Base-by-base conservation (phyloP, 2,113 vertebrate species). In the Xyliphius kryptos region DNA sequence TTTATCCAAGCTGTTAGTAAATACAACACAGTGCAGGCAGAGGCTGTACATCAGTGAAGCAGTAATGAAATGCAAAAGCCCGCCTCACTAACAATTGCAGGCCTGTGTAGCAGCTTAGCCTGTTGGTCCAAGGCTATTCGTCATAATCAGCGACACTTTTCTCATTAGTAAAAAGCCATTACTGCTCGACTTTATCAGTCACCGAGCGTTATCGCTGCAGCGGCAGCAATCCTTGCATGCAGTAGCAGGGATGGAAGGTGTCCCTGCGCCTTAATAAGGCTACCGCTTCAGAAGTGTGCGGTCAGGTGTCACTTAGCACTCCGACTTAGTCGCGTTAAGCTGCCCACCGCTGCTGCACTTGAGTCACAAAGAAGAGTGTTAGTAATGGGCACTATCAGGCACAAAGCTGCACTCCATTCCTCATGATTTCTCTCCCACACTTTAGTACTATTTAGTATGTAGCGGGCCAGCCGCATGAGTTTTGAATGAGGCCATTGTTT, bases 111-210 rank as follows among this genome's bases (percentile, higher is more conserved):
- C 92, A 90, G 89, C 92, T 97, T 97, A 97, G 91, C 93, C 92
- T 86, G 82, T 87, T 95, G 93, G 87, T 91, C 92, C 87, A 85
- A 73, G 74, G 89, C 85, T 82, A 94, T 94, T 91, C 89, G 90
- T 95, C 93, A 92, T 91, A 89, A 94, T 95, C 94, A 95, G 89
- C 81, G 63, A 73, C 78, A 89, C 90, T 92, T 92, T 94, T 93
- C 94, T 97, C 93, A 94, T 94, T 93, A 95, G 90, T 84, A 85
- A 87, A 91, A 92, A 90, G 87, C 91, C 93, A 95, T 95, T 94
- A 96, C 89, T 82, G 88, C 84, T 89, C 83, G 89, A 89, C 84
- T 88, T 90, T 90, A 91, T 89, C 90, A 88, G 86, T 85, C 84
- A 84, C 90, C 83, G 85, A 76, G 86, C 87, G 87, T 92, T 90